Percentiles rank a stretch among this genome's conserved stretches.
Evolutionary conservation across 2,888 invertebrate species (phyloP).

Genomic region (Scaptodrosophila latifasciaeformis): DNA sequence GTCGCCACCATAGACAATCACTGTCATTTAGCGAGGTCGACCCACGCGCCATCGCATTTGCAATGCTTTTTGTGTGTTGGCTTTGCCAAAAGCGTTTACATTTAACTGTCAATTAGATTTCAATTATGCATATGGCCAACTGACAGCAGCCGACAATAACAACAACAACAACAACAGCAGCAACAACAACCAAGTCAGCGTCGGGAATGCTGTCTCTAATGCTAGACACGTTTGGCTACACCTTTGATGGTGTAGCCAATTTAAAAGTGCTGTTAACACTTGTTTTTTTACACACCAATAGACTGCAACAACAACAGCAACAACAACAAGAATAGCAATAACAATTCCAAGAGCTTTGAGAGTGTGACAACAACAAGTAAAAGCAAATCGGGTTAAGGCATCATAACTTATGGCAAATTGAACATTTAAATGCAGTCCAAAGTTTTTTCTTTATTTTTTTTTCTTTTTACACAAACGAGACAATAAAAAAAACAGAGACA

Average conservation of each 20-base stretch:
- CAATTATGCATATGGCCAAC: constrained; percentile 62
- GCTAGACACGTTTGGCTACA: constrained; percentile 24
- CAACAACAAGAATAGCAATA: too few relatives aligned
- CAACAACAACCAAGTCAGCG: constrained; percentile 20
- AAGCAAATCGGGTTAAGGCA: constrained; percentile 6
- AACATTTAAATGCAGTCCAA: neutral
- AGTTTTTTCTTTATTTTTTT: too few relatives aligned
- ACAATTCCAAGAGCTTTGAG: constrained; percentile 20
- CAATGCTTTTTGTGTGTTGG: constrained; percentile 31
- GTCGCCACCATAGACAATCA: constrained; percentile 59
- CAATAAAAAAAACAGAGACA: neutral
- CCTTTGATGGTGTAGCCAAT: constrained; percentile 14
- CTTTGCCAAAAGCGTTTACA: constrained; percentile 40
- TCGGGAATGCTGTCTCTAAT: too few relatives aligned
- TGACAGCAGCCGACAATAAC: constrained; percentile 5
- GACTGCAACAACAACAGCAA: too few relatives aligned
- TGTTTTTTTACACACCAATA: constrained; percentile 21
- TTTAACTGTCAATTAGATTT: constrained; percentile 68
- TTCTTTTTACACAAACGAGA: constrained; percentile 1
- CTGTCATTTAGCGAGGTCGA: constrained; percentile 43
- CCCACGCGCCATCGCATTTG: constrained; percentile 63
- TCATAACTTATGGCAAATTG: constrained; percentile 11
- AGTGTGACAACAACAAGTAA: neutral
- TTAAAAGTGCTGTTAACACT: constrained; percentile 28
- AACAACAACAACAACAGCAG: constrained; percentile 10